Base-by-base conservation (phyloP, 2,888 invertebrate genomes). In the Drosophila borealis region DNA sequence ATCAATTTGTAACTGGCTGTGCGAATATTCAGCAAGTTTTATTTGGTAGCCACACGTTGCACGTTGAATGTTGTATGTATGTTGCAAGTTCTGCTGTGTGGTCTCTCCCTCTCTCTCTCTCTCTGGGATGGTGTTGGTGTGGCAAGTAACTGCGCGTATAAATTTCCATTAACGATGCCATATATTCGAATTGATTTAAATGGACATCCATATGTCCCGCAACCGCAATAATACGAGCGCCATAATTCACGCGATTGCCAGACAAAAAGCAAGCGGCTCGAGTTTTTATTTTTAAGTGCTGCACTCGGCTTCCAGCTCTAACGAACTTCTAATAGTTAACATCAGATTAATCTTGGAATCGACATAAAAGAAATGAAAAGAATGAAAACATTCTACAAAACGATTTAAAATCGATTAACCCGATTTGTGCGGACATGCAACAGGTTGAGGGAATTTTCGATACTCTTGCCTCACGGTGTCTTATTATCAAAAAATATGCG, bases 401-500 rank as follows among this genome's bases (percentile, higher is more conserved):
- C 91, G 91, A 91, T 91, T 91, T 91, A 92, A 92, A 91, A 91
- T 91, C 91, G 91, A 91, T 91, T 91, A 92, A 90, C 90, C 90
- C 88, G 82, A 88, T 90, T 91, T 78, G 81, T 41, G 62, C 76
- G 82, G 80, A 78, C 90, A 89, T 88, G 87, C 91, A 90, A 89
- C 90, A 90, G 90, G 89, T 90, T 90, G 66, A 71, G 72, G n/a
- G 14, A 14, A 25, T 67, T 74, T 55, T 41, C 9, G 17, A 42
- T 17, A 42, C 42, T 9, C 50, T 37, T 50, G 25, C 51, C 39
- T 29, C 39, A 39, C 55, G 34, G 67, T 50, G 65, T 80, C 88
- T 89, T 81, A 88, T 88, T 89, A 89, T 88, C 79, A 70, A 61
- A 33, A 21, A 44, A n/a, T 1, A 33, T 33, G 73, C 90, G 88